phyloP scores from a whole-genome alignment of 2,888 invertebrate genomes.

The Melipona beecheii region DNA sequence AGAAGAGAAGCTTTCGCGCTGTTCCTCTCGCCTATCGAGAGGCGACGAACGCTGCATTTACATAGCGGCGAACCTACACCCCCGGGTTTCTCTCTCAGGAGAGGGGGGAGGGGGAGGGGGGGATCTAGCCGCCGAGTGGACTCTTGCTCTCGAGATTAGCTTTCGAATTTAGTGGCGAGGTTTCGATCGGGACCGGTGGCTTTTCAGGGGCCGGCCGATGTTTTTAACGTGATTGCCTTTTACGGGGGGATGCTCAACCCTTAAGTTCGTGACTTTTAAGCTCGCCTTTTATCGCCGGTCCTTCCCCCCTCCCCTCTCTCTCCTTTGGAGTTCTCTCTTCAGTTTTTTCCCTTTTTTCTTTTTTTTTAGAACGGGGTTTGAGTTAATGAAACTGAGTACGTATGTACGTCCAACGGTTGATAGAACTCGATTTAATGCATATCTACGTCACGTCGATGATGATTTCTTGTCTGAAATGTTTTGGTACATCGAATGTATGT shows the following conservation, averaged over 20 bases:
- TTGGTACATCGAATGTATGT: no score
- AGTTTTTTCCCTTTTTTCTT: background rate
- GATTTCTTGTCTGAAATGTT: no score
- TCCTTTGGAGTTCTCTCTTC: no score
- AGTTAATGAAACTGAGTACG: conserved; percentile 12
- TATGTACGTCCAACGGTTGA: no score
- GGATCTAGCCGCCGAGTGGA: conserved; percentile 9
- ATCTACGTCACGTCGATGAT: no score
- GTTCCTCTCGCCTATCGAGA: conserved; percentile 5
- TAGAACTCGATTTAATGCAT: background rate
- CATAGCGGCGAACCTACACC: conserved; percentile 61
- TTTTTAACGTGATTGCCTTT: conserved; percentile 59
- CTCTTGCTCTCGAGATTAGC: conserved; percentile 59
- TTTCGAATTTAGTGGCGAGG: conserved; percentile 46
- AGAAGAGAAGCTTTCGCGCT: background rate
- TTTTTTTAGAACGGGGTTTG: background rate
- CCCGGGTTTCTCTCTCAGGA: background rate
- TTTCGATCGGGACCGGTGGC: conserved; percentile 48
- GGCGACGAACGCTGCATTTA: conserved; percentile 67
- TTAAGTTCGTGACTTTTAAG: conserved; percentile 47
- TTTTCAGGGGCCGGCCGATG: conserved; percentile 35
- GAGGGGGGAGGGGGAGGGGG: no score
- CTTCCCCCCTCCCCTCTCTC: background rate
- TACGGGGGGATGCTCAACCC: conserved; percentile 45
- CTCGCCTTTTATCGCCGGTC: conserved; percentile 34